These are phyloP conservation scores for Megaleporinus macrocephalus DNA, from an alignment of 2,113 vertebrate genomes.

Conservation along the genomic window DNA sequence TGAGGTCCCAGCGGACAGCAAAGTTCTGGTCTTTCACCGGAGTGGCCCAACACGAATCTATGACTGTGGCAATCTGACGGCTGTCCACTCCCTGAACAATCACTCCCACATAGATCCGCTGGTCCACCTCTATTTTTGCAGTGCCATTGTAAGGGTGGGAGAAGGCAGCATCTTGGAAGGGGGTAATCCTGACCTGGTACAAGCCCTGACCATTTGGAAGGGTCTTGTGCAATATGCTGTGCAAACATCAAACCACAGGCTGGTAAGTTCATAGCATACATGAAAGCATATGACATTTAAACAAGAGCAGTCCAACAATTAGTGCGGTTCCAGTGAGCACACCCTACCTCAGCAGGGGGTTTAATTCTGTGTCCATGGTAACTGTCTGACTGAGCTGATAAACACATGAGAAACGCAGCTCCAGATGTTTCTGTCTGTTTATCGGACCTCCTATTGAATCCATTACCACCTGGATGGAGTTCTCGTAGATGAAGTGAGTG, in stretches of 20 bases:
- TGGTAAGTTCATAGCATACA: too few species aligned
- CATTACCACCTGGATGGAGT: not conserved
- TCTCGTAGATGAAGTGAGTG: constrained; percentile 34
- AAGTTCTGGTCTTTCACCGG: constrained; percentile 53
- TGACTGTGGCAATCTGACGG: constrained; percentile 60
- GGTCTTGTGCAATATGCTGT: constrained; percentile 57
- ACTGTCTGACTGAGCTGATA: constrained; percentile 30
- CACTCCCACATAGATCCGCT: constrained; percentile 66
- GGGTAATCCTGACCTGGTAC: constrained; percentile 64
- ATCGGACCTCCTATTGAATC: not conserved
- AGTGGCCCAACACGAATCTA: constrained; percentile 75
- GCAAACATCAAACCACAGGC: too few species aligned
- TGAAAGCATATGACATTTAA: too few species aligned
- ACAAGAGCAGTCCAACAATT: too few species aligned
- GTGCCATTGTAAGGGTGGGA: constrained; percentile 39
- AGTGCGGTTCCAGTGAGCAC: too few species aligned
- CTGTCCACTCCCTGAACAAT: constrained; percentile 63
- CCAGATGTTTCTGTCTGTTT: constrained; percentile 20
- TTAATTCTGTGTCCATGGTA: constrained; percentile 18
- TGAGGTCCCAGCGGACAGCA: constrained; percentile 68
- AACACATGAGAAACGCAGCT: constrained; percentile 27
- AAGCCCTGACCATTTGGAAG: constrained; percentile 45
- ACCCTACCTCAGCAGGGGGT: constrained; percentile 9
- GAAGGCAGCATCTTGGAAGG: constrained; percentile 65
- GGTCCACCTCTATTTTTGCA: constrained; percentile 56